A percentile compares a stretch with the other conserved stretches of the same genome.
Evolutionary conservation across 2,113 vertebrate genomes (phyloP).

Genomic region (Rhinolophus sinicus): DNA sequence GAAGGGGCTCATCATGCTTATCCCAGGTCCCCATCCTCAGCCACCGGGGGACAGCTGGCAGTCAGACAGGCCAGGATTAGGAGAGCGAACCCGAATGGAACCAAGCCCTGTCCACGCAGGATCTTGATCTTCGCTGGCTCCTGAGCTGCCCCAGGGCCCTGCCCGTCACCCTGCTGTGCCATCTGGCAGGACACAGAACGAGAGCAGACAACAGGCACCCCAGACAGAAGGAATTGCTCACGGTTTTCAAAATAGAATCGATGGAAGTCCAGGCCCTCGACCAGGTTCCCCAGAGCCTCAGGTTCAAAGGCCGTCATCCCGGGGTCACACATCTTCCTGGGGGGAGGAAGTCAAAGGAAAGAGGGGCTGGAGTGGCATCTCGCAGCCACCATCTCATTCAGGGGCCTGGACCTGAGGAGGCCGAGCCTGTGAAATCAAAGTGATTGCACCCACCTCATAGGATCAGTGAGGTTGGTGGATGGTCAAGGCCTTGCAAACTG

Average conservation of each 20-base stretch:
- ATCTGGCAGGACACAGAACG: constrained; percentile 50
- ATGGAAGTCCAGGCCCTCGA: constrained; percentile 98
- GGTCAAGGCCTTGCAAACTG: background rate
- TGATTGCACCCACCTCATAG: background rate
- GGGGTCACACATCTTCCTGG: constrained; percentile 99
- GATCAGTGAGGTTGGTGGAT: accelerated
- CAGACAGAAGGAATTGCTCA: constrained; percentile 85
- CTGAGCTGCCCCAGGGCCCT: constrained; percentile 67
- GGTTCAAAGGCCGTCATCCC: constrained; percentile 98
- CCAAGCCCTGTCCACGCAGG: constrained; percentile 55
- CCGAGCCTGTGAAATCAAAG: background rate
- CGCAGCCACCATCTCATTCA: background rate
- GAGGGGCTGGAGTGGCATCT: constrained; percentile 10
- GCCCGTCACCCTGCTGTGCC: constrained; percentile 78
- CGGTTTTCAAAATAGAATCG: constrained; percentile 99
- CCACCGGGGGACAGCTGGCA: background rate
- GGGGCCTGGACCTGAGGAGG: background rate
- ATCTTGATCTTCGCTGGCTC: constrained; percentile 48
- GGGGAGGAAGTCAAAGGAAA: constrained; percentile 67
- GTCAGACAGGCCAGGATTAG: background rate
- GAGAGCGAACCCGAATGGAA: constrained; percentile 40
- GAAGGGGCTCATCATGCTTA: background rate
- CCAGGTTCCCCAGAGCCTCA: constrained; percentile 97
- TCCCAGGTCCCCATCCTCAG: background rate
- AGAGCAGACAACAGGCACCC: constrained; percentile 68